These are phyloP conservation scores for Philypnodon macrostomus DNA, from an alignment of 2,797 vertebrate genomes.

Conservation along the genomic window DNA sequence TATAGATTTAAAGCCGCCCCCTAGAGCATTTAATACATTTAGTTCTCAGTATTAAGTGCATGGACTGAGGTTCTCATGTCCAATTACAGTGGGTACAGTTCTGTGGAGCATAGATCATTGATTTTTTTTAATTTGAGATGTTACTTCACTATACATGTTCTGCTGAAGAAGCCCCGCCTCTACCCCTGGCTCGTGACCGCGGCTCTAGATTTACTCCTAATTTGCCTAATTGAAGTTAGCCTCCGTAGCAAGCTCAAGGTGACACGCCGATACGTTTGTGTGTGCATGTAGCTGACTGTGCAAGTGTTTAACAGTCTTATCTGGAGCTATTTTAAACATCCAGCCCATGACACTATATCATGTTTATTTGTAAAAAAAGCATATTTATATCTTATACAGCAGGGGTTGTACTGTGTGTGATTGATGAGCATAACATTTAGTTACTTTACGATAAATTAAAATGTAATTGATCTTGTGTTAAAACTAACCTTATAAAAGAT, in stretches of 20 bases:
- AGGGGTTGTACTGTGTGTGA: background rate
- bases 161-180: slow-evolving; percentile 49
- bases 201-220: slow-evolving; percentile 66
- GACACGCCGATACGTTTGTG: slow-evolving; percentile 52
- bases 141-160: slow-evolving; percentile 38
- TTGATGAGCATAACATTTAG: background rate
- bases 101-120: slow-evolving; percentile 56
- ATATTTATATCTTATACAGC: no score
- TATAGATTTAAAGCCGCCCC: slow-evolving; percentile 13
- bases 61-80: slow-evolving; percentile 13
- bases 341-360: slow-evolving; percentile 16
- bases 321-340: slow-evolving; percentile 27
- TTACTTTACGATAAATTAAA: slow-evolving; percentile 1
- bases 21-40: slow-evolving; percentile 12
- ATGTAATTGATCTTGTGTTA: background rate
- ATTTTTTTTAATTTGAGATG: slow-evolving; percentile 58
- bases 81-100: slow-evolving; percentile 35
- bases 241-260: slow-evolving; percentile 67
- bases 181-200: slow-evolving; percentile 44
- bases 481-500: background rate
- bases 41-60: background rate
- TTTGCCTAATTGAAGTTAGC: slow-evolving; percentile 76
- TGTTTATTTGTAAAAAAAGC: slow-evolving; percentile 3
- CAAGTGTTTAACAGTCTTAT: slow-evolving; percentile 16
- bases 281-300: slow-evolving; percentile 10